Evolutionary conservation across 2,888 invertebrate genomes (phyloP), one percentile per base, ranked within the genome.

Genomic region (Sesia apiformis): DNA sequence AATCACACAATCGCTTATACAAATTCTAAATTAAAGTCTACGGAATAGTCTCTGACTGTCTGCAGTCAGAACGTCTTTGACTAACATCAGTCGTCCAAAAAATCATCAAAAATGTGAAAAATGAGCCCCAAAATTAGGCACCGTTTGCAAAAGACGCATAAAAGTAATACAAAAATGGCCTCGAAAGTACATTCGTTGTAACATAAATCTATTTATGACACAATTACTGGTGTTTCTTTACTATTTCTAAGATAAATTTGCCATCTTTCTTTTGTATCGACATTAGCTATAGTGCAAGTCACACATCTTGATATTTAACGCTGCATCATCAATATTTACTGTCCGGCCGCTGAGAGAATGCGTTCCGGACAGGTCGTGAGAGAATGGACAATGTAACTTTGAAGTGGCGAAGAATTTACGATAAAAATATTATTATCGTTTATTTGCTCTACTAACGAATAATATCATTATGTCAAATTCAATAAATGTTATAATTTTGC

Each of bases 1-100:
- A 78, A 78, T 78, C 78, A 78, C 78, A 77, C 77, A 72, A 53
- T 72, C 69, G 74, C 78, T 78, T 76, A 76, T 67, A 64, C 5
- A 56, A 56, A 53, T 52, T 49, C 52, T 52, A 39, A 8, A 39
- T 52, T 54, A 49, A 52, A 53, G 49, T 56, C 55, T 62, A 60
- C 59, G 58, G 62, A 62, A 62, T 60, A 57, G 52, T 52, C 40
- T 53, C n/a, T n/a, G n/a, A n/a, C n/a, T n/a, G n/a, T n/a, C n/a
- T 51, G 49, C 55, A 49, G 42, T 54, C 40, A 59, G 56, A 50
- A 23, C 23, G 23, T 23, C 23, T 23, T 23, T 23, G 23, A 23
- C 23, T 23, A 23, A 23, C 23, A 23, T 23, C 23, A 23, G 23
- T 23, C 23, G 23, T 23, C 23, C 23, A 23, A 23, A 23, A 23